These are phyloP conservation scores for Coluber constrictor DNA, from an alignment of 2,797 vertebrate species.

Conservation along the genomic window DNA sequence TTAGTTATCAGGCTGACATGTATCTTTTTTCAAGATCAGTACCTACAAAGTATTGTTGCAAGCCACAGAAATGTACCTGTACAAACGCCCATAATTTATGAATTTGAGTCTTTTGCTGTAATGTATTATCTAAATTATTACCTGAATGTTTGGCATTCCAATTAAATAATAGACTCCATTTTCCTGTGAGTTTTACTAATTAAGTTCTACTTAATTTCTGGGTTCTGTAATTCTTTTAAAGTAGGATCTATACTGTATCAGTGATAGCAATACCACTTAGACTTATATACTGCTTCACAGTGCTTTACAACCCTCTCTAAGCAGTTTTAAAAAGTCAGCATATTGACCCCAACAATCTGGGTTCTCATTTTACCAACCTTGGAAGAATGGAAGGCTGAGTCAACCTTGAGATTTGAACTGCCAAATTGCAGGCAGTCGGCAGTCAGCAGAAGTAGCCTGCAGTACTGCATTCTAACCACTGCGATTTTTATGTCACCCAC, in stretches of 20 bases:
- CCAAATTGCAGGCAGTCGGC: too few species aligned
- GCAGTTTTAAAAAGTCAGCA: too few species aligned
- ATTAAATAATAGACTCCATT: not conserved
- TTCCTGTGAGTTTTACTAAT: not conserved
- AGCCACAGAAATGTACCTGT: not conserved
- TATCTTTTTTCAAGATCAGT: not conserved
- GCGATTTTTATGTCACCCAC: not conserved
- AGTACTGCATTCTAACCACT: too few species aligned
- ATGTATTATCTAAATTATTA: not conserved
- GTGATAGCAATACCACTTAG: too few species aligned
- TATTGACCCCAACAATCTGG: too few species aligned
- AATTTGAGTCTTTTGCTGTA: not conserved
- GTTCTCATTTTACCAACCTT: too few species aligned
- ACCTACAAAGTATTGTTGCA: not conserved
- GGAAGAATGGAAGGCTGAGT: too few species aligned
- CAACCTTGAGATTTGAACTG: too few species aligned
- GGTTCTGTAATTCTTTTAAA: not conserved
- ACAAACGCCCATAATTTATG: not conserved
- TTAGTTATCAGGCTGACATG: not conserved
- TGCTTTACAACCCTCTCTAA: too few species aligned
- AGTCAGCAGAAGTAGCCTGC: too few species aligned
- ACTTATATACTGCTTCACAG: too few species aligned
- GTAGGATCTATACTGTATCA: not conserved
- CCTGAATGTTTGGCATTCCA: not conserved
- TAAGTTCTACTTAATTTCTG: not conserved